A percentile compares a stretch with the other conserved stretches of the same genome.
These are phyloP conservation scores for Epiblema foenella DNA, from an alignment of 2,888 invertebrate species.

Conservation along the genomic window DNA sequence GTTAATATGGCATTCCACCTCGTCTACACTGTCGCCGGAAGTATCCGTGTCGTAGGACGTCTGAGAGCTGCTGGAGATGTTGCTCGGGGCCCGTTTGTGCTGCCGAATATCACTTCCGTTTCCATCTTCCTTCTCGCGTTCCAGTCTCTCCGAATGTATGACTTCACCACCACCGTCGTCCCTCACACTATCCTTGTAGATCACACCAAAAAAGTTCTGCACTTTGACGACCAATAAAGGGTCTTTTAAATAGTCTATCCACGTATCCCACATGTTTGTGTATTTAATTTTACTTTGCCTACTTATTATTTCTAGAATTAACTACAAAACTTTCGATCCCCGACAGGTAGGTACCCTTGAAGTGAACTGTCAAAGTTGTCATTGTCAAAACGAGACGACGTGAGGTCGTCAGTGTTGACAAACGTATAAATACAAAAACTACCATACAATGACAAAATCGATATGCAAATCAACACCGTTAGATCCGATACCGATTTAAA, in stretches of 20 bases:
- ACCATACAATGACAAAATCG: not conserved
- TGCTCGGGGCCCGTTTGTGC: conserved; percentile 72
- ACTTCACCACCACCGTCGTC: conserved; percentile 61
- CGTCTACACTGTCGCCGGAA: conserved; percentile 69
- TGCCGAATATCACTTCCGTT: conserved; percentile 59
- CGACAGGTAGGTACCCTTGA: conserved; percentile 13
- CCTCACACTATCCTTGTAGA: conserved; percentile 69
- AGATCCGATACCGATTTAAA: too few relatives aligned
- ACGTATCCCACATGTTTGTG: conserved; percentile 73
- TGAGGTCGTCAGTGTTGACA: conserved; percentile 1
- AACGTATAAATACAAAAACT: not conserved
- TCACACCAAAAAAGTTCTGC: conserved; percentile 92
- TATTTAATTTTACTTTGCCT: conserved; percentile 5
- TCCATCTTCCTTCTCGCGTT: conserved; percentile 57
- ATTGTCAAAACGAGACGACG: not conserved
- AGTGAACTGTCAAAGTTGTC: conserved; percentile 8
- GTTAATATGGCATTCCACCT: conserved; percentile 82
- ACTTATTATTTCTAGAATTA: conserved; percentile 17
- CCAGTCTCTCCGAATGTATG: conserved; percentile 63
- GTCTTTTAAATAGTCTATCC: conserved; percentile 89
- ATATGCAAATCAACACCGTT: not conserved
- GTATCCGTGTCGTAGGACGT: conserved; percentile 73
- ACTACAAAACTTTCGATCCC: not conserved
- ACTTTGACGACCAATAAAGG: conserved; percentile 91
- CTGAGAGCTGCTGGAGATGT: conserved; percentile 72